These are phyloP conservation scores for Rhipidura dahli DNA, from an alignment of 2,113 vertebrate species.

Conservation along the genomic window DNA sequence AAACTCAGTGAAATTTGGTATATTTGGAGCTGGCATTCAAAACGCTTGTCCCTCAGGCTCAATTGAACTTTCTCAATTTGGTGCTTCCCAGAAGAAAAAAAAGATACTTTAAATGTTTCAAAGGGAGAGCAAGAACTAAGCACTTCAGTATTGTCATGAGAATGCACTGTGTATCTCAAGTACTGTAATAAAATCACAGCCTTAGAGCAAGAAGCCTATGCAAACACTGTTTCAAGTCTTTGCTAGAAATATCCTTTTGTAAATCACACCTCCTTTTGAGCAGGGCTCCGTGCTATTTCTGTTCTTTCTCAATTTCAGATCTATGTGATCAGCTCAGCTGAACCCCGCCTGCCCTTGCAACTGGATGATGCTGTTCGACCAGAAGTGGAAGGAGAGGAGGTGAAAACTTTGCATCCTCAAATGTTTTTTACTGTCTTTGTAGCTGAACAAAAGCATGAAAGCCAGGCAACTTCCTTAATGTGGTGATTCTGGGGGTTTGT, in stretches of 20 bases:
- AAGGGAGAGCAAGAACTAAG: not conserved
- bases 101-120: not conserved
- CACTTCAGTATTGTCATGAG: not conserved
- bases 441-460: not conserved
- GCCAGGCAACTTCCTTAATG: not conserved
- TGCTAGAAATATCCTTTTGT: slow-evolving; percentile 43
- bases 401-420: slow-evolving; percentile 64
- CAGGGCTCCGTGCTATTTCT: slow-evolving; percentile 52
- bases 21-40: not conserved
- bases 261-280: slow-evolving; percentile 26
- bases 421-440: not conserved
- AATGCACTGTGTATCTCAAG: not conserved
- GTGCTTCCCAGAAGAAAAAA: not conserved
- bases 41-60: not conserved
- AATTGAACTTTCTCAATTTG: not conserved
- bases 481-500: not conserved
- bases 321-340: slow-evolving; percentile 93
- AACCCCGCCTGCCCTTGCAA: slow-evolving; percentile 91
- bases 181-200: slow-evolving; percentile 18
- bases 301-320: slow-evolving; percentile 80
- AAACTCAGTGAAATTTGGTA: not conserved
- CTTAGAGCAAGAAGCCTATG: slow-evolving; percentile 21
- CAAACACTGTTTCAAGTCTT: slow-evolving; percentile 57
- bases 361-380: slow-evolving; percentile 94
- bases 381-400: slow-evolving; percentile 94